Base-by-base conservation (phyloP, 2,797 vertebrate species). In the Gallirallus australis region DNA sequence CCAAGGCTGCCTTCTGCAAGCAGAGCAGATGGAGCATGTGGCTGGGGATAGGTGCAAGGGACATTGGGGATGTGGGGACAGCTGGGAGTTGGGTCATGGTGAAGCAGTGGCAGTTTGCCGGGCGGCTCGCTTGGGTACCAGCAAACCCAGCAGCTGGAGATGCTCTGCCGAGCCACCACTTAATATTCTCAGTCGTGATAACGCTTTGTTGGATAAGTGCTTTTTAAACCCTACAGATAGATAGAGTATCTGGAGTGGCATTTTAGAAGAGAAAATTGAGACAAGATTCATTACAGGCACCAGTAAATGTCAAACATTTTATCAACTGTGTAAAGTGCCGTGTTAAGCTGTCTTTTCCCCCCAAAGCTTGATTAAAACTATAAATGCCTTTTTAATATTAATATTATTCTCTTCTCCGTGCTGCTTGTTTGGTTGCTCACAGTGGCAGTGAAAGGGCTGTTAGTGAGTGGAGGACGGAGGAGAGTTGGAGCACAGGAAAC, bases 271-370 rank as follows among this genome's bases (percentile, higher is more conserved):
- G 95, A 96, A 96, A 96, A 93, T 94, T 95, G 84, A 95, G 97
- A 96, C 95, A 90, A 96, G 97, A 96, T 94, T 96, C 94, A 72
- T 95, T 69, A 86, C 60, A 81, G 96, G 85, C 91, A 96, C 95
- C 86, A 76, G 90, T 90, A 97, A 98, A 98, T 97, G 97, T 97
- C 98, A 97, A 94, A 97, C 97, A 94, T 96, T 97, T 94, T 97
- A 97, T 96, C 97, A 90, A 79, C 97, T 77, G 86, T 80, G 89
- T 84, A 93, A 97, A 96, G 97, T 79, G 80, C 91, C 64, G 5
- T 91, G 96, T 92, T 95, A 97, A 96, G 97, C 95, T 88, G 93
- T 81, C 89, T 93, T 88, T 80, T 70, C 81, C 91, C 91, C 96
- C 92, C 79, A 89, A 96, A 97, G 89, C 95, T 96, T 96, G 96